These are phyloP conservation scores for Cathartes aura DNA, from an alignment of 2,113 vertebrate genomes.

Conservation along the genomic window DNA sequence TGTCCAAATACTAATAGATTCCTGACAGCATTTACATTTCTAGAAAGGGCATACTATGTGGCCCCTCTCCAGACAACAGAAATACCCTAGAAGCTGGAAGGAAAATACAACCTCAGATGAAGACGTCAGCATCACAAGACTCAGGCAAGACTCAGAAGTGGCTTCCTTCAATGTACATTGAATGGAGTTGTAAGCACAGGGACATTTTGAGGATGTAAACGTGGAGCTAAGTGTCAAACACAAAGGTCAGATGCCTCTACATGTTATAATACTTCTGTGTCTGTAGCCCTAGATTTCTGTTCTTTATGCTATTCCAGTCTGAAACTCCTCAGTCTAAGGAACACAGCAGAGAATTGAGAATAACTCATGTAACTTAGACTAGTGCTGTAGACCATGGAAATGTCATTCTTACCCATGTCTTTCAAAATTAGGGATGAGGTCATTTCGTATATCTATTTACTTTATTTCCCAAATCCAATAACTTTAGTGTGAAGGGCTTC, in stretches of 20 bases:
- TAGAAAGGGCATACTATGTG: rapidly evolving
- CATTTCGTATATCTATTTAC: background rate
- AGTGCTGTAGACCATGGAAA: background rate
- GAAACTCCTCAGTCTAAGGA: background rate
- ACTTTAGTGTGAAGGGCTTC: slow-evolving; percentile 50
- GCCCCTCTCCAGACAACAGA: background rate
- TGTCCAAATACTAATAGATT: background rate
- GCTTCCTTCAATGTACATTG: background rate
- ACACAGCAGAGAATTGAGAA: background rate
- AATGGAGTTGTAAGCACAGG: background rate
- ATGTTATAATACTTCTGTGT: background rate
- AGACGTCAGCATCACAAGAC: background rate
- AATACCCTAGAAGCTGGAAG: background rate
- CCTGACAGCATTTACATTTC: background rate
- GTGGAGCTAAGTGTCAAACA: background rate
- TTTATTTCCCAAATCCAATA: slow-evolving; percentile 64
- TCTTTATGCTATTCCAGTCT: background rate
- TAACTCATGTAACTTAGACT: background rate
- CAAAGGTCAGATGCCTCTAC: background rate
- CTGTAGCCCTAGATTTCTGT: background rate
- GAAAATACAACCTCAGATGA: background rate
- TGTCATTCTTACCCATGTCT: background rate
- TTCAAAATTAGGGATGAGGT: slow-evolving; percentile 24
- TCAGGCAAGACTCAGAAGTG: rapidly evolving
- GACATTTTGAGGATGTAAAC: background rate